phyloP scores from a whole-genome alignment of 2,888 invertebrate genomes.

The Gryllus longicercus region DNA sequence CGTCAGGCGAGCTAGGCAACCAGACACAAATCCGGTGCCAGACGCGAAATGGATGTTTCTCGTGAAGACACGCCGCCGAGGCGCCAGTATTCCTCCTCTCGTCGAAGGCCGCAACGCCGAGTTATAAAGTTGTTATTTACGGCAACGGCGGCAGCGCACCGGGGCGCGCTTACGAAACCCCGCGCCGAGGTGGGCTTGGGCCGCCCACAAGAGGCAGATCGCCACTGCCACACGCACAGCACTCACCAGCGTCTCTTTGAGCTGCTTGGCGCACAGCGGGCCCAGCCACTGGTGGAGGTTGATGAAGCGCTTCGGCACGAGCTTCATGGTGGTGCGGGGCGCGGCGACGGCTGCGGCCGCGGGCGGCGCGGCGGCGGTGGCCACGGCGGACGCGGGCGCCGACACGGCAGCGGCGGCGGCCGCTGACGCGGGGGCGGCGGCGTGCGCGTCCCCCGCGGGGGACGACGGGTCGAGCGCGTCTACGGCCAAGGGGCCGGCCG shows the following conservation, averaged over 20 bases:
- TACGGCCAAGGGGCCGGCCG: constrained; percentile 31
- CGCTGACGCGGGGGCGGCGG: constrained; percentile 41
- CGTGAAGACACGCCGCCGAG: no score
- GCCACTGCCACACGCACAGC: background rate
- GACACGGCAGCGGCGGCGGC: constrained; percentile 80
- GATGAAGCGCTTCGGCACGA: constrained; percentile 85
- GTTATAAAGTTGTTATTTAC: background rate
- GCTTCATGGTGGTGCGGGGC: constrained; percentile 64
- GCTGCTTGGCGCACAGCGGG: constrained; percentile 54
- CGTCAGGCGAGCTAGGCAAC: no score
- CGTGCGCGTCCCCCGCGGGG: constrained; percentile 35
- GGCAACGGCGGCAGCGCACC: background rate
- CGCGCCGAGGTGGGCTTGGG: background rate
- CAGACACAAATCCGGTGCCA: no score
- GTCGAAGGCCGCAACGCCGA: background rate
- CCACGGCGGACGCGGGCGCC: constrained; percentile 44
- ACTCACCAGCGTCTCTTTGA: constrained; percentile 51
- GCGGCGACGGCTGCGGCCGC: constrained; percentile 53
- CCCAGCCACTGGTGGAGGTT: constrained; percentile 88
- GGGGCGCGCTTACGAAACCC: background rate
- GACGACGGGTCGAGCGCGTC: constrained; percentile 35
- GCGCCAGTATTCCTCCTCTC: no score
- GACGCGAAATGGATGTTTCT: no score
- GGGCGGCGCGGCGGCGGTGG: background rate
- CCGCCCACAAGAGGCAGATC: background rate